These are phyloP conservation scores for Characodon lateralis DNA, from an alignment of 2,797 vertebrate genomes.

Conservation along the genomic window DNA sequence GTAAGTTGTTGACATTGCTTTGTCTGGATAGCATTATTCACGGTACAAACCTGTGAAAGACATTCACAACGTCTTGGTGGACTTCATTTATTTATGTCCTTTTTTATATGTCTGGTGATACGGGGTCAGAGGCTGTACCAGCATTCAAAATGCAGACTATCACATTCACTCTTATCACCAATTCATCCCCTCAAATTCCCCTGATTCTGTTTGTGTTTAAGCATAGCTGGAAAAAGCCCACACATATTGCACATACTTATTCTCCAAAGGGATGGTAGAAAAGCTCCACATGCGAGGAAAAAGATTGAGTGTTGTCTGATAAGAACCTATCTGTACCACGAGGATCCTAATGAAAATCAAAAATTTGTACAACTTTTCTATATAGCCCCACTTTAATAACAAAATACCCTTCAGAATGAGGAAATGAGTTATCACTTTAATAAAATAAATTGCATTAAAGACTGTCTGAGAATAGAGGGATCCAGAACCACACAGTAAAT, in stretches of 20 bases:
- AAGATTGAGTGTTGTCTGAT: neutral
- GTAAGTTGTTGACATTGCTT: conserved; percentile 35
- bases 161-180: conserved; percentile 13
- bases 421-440: conserved; percentile 3
- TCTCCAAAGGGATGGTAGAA: neutral
- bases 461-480: neutral
- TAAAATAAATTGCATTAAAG: neutral
- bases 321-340: neutral
- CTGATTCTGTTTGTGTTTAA: neutral
- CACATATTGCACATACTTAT: neutral
- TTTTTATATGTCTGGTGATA: neutral
- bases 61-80: conserved; percentile 2
- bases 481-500: neutral
- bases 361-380: conserved; percentile 8
- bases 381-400: neutral
- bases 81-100: conserved; percentile 23
- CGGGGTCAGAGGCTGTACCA: neutral
- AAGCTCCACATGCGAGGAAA: neutral
- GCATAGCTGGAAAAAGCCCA: neutral
- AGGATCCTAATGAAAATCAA: conserved; percentile 3
- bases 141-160: neutral
- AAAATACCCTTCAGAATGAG: neutral
- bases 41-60: conserved; percentile 27
- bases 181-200: neutral
- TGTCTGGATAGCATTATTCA: conserved; percentile 34